Evolutionary conservation across 2,797 vertebrate genomes (phyloP).

Genomic region (Prionace glauca): DNA sequence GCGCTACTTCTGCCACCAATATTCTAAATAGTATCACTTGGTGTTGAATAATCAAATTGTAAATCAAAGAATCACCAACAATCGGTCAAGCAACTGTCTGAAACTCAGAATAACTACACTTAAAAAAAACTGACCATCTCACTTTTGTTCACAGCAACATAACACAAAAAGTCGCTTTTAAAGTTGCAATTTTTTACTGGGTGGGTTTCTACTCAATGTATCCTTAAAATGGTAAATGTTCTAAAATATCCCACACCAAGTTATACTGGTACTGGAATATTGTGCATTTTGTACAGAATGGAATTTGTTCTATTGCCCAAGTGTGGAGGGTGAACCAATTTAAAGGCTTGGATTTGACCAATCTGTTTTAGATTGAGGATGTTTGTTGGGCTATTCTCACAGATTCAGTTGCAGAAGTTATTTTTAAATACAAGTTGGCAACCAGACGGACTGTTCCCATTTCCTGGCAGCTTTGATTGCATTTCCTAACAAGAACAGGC

Average conservation of each 20-base stretch:
- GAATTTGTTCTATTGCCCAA: neutral
- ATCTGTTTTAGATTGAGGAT: neutral
- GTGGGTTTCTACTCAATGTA: neutral
- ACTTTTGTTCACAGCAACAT: neutral
- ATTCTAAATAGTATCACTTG: neutral
- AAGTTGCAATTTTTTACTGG: neutral
- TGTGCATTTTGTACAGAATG: neutral
- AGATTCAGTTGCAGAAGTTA: neutral
- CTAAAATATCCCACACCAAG: neutral
- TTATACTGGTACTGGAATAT: neutral
- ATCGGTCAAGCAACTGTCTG: neutral
- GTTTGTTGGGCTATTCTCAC: neutral
- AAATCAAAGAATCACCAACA: neutral
- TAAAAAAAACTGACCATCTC: neutral
- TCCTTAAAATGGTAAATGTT: neutral
- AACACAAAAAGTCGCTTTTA: neutral
- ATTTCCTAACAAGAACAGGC: neutral
- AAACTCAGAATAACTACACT: neutral
- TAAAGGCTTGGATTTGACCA: neutral
- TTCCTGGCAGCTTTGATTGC: neutral
- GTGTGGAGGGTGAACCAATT: neutral
- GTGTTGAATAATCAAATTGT: neutral
- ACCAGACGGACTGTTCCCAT: neutral
- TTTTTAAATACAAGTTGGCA: neutral
- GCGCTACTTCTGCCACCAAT: neutral